These are phyloP conservation scores for Hippocampus kuda DNA, from an alignment of 2,797 vertebrate species.

Conservation along the genomic window DNA sequence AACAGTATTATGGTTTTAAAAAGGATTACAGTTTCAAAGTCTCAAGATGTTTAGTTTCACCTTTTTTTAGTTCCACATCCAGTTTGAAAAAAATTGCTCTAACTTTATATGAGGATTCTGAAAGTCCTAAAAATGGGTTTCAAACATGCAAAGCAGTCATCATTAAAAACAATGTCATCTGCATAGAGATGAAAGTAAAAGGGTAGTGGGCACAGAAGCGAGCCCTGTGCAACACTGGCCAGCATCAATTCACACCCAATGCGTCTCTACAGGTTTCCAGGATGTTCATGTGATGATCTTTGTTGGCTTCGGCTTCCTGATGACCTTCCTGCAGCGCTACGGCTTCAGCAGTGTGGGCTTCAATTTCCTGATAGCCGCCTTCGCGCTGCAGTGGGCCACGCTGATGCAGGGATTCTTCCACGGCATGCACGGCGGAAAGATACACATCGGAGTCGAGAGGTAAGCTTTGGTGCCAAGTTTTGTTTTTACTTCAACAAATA, in stretches of 20 bases:
- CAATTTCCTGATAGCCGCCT: slow-evolving; percentile 79
- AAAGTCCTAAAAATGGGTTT: no score
- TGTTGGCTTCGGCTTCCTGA: slow-evolving; percentile 84
- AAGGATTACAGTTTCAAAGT: no score
- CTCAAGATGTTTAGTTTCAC: no score
- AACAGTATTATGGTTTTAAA: no score
- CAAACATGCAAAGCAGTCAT: background rate
- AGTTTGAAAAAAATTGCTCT: no score
- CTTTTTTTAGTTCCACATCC: no score
- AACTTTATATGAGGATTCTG: no score
- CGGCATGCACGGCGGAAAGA: slow-evolving; percentile 68
- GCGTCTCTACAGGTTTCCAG: slow-evolving; percentile 70
- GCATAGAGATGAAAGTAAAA: background rate
- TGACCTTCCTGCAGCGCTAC: slow-evolving; percentile 82
- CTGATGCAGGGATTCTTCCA: slow-evolving; percentile 82
- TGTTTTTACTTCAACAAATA: background rate
- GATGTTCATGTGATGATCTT: slow-evolving; percentile 83
- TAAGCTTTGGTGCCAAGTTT: slow-evolving; percentile 28
- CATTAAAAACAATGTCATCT: background rate
- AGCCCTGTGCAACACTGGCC: slow-evolving; percentile 2
- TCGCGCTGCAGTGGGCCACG: slow-evolving; percentile 82
- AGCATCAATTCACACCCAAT: background rate
- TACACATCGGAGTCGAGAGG: slow-evolving; percentile 77
- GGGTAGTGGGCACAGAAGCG: background rate
- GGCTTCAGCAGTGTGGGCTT: slow-evolving; percentile 74